Percentiles rank a stretch among this genome's conserved stretches.
Conservation (phyloP, 2,113 vertebrate genomes). For the Takifugu bimaculatus region DNA sequence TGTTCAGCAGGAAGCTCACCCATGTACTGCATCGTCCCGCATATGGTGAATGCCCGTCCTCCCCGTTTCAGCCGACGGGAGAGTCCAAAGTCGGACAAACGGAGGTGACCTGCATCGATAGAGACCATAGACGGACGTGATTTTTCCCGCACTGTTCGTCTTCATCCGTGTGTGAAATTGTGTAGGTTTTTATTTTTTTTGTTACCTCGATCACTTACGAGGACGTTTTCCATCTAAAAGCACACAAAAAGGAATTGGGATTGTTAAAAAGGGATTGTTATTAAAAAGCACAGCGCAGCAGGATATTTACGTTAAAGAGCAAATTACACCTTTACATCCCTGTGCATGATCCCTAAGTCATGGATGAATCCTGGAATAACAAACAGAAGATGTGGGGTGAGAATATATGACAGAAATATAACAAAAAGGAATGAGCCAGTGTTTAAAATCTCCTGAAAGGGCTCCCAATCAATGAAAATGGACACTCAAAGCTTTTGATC, state of each 20-base stretch:
- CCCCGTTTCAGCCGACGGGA: constrained; percentile 79
- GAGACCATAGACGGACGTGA: not conserved
- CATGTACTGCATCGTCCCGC: constrained; percentile 92
- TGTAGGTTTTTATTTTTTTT: not conserved
- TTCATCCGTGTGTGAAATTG: not conserved
- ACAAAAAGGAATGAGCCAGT: not conserved
- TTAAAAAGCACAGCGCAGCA: too few relatives aligned
- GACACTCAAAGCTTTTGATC: too few relatives aligned
- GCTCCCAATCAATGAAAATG: too few relatives aligned
- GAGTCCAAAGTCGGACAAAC: constrained; percentile 87
- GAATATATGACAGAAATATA: not conserved
- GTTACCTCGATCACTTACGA: constrained; percentile 86
- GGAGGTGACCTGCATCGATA: constrained; percentile 81
- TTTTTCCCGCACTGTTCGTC: not conserved
- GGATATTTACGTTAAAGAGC: too few relatives aligned
- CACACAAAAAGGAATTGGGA: constrained; percentile 25
- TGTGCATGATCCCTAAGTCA: constrained; percentile 86
- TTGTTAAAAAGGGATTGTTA: not conserved
- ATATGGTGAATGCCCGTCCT: constrained; percentile 82
- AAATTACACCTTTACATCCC: constrained; percentile 83
- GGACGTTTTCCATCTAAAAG: constrained; percentile 92
- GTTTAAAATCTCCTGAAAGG: not conserved
- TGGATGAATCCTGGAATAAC: constrained; percentile 82
- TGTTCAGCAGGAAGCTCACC: constrained; percentile 68
- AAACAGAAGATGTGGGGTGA: not conserved